Evolutionary conservation across 1,140 invertebrate genomes (phyloP).

Genomic region (Bombus superbus): DNA sequence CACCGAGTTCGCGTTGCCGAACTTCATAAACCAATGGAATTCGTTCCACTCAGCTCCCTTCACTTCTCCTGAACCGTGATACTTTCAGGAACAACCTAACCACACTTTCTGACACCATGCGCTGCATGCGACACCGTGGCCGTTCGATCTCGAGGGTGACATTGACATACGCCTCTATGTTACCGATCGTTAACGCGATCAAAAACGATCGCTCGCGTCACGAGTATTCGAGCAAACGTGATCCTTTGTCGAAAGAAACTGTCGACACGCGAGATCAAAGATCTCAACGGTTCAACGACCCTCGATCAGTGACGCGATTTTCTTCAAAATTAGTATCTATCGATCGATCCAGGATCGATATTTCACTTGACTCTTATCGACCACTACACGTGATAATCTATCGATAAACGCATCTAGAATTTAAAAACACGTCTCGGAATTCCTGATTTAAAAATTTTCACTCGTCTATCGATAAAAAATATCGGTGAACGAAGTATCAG

Average conservation of each 20-base stretch:
- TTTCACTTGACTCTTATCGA: too few species aligned
- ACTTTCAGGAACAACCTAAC: slow-evolving; percentile 39
- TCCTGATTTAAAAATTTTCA: too few species aligned
- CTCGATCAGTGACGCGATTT: neutral
- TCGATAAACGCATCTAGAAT: neutral
- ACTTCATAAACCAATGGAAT: slow-evolving; percentile 26
- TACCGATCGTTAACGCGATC: neutral
- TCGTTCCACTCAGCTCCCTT: slow-evolving; percentile 7
- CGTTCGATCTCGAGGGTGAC: slow-evolving; percentile 12
- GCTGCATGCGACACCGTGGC: neutral
- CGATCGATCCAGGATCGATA: slow-evolving; percentile 4
- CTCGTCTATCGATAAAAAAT: neutral
- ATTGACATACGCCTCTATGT: slow-evolving; percentile 15
- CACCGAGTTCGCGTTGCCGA: neutral
- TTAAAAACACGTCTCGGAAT: neutral
- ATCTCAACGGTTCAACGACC: slow-evolving; percentile 9
- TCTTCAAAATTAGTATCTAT: neutral
- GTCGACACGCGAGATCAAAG: neutral
- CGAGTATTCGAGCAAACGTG: too few species aligned
- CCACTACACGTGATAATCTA: neutral
- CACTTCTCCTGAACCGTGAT: neutral
- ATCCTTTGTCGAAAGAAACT: too few species aligned
- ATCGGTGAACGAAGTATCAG: neutral
- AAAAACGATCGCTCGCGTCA: neutral
- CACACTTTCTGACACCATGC: slow-evolving; percentile 21